Conservation (phyloP, 2,113 vertebrate genomes). For the Pagrus major region DNA sequence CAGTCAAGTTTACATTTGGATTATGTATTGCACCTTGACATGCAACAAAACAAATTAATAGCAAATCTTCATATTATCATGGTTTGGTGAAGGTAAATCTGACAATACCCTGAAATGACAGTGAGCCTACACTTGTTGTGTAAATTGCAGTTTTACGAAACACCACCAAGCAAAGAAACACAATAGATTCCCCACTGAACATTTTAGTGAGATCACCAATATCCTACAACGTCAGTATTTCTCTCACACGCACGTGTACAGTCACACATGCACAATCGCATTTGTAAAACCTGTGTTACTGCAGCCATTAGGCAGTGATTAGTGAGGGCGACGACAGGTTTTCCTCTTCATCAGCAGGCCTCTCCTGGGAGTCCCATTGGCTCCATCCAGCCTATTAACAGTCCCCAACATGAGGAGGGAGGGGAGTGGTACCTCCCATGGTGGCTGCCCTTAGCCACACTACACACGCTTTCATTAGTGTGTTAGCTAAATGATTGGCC, state of each 20-base stretch:
- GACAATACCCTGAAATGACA: background rate
- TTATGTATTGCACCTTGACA: background rate
- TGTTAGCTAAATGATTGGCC: conserved; percentile 86
- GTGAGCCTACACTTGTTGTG: background rate
- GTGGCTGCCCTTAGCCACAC: conserved; percentile 81
- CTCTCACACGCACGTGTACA: background rate
- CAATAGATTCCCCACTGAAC: background rate
- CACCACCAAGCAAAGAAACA: conserved; percentile 2
- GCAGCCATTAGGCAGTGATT: conserved; percentile 82
- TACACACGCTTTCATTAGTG: conserved; percentile 84
- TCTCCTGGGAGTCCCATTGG: conserved; percentile 79
- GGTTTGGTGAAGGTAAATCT: background rate
- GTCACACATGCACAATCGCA: conserved; percentile 45
- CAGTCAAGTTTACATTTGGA: background rate
- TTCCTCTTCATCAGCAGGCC: conserved; percentile 80
- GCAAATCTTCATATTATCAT: background rate
- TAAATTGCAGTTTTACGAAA: background rate
- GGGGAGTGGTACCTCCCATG: conserved; percentile 78
- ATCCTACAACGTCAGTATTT: conserved; percentile 1
- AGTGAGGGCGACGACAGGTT: conserved; percentile 79
- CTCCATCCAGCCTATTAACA: conserved; percentile 82
- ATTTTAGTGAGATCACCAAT: background rate
- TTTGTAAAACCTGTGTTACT: conserved; percentile 76
- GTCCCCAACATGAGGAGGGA: conserved; percentile 77
- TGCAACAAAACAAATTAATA: background rate